Evolutionary conservation across 2,797 vertebrate species (phyloP).

Genomic region (Craterocephalus amniculus): DNA sequence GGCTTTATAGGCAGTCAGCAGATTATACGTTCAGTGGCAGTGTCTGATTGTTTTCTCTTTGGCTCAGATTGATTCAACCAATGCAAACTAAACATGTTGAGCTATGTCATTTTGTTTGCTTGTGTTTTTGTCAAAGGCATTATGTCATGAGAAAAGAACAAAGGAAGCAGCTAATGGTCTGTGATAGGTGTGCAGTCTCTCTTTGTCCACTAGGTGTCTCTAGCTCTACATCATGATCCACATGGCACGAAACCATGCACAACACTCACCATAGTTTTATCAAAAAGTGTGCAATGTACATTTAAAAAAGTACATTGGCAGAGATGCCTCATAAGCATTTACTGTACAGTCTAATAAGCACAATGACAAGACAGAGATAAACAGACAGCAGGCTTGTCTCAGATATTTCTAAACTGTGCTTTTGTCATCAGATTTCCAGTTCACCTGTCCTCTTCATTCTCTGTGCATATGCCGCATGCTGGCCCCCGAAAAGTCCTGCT

Average conservation of each 20-base stretch:
- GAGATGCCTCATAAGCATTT: not conserved
- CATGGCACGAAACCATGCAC: not conserved
- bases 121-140: constrained; percentile 13
- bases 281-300: not conserved
- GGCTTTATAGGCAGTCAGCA: not conserved
- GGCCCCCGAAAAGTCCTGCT: constrained; percentile 24
- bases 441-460: constrained; percentile 73
- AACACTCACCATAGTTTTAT: constrained; percentile 4
- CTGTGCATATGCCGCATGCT: constrained; percentile 19
- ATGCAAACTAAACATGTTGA: constrained; percentile 1
- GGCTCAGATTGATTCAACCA: not conserved
- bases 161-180: constrained; percentile 50
- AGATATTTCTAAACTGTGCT: not conserved
- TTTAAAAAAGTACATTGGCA: not conserved
- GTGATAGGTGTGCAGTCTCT: constrained; percentile 21
- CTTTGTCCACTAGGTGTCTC: constrained; percentile 76
- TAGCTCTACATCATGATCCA: constrained; percentile 20
- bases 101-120: not conserved
- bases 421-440: constrained; percentile 1
- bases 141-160: constrained; percentile 57
- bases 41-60: not conserved
- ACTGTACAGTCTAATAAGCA: not conserved
- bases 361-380: not conserved
- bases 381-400: not conserved
- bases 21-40: not conserved